Conservation (phyloP, 2,888 invertebrate genomes). For the Agonopterix alstromeriana region DNA sequence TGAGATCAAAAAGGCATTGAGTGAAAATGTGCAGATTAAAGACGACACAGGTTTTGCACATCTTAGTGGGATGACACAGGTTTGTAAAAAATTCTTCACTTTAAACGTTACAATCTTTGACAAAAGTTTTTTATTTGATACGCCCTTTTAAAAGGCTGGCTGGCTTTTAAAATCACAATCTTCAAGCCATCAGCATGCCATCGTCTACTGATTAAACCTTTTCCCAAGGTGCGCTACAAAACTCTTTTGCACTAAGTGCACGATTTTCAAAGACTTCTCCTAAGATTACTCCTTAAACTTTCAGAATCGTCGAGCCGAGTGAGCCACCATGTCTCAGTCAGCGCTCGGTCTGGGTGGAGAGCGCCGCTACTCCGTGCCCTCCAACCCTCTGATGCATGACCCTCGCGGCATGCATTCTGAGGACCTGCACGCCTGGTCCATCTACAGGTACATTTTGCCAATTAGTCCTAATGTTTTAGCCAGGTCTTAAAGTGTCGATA, state of each 20-base stretch:
- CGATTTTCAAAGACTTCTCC: too few relatives aligned
- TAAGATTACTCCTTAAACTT: too few relatives aligned
- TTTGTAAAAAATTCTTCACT: constrained; percentile 8
- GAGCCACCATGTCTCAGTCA: constrained; percentile 52
- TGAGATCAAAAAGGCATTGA: constrained; percentile 10
- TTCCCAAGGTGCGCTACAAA: too few relatives aligned
- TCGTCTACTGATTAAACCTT: too few relatives aligned
- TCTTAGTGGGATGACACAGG: constrained; percentile 37
- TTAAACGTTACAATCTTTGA: too few relatives aligned
- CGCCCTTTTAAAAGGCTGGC: too few relatives aligned
- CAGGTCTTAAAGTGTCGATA: background rate
- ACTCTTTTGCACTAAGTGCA: too few relatives aligned
- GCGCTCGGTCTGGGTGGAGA: constrained; percentile 78
- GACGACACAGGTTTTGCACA: constrained; percentile 15
- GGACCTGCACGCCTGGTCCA: constrained; percentile 97
- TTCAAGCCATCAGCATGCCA: too few relatives aligned
- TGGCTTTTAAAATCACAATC: too few relatives aligned
- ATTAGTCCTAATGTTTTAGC: background rate
- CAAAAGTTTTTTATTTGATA: too few relatives aligned
- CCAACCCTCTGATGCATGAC: constrained; percentile 81
- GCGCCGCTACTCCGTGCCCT: constrained; percentile 92
- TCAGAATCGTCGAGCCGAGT: too few relatives aligned
- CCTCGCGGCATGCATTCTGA: constrained; percentile 91
- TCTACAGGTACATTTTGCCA: constrained; percentile 83
- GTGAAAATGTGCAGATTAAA: constrained; percentile 31